A percentile compares a stretch with the other conserved stretches of the same genome.
These are phyloP conservation scores for Sciurus carolinensis DNA, from an alignment of 2,797 vertebrate species.

Conservation along the genomic window DNA sequence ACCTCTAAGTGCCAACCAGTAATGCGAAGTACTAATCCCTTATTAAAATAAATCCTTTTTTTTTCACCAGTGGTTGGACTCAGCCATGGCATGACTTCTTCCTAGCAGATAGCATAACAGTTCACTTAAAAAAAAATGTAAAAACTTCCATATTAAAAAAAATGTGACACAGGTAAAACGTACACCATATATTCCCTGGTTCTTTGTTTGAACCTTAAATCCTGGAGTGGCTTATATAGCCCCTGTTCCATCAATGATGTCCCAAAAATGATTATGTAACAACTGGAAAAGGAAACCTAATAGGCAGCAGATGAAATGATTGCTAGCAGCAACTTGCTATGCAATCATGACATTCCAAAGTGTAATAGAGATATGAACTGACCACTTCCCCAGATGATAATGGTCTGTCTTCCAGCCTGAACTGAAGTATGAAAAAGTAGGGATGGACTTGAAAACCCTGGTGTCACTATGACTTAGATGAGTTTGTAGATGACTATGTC, in stretches of 20 bases:
- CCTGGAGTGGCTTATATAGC: background rate
- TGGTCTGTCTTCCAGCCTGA: background rate
- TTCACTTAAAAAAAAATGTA: background rate
- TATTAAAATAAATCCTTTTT: background rate
- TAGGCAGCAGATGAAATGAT: background rate
- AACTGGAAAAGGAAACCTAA: background rate
- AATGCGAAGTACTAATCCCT: background rate
- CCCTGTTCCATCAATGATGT: background rate
- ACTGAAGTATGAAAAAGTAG: background rate
- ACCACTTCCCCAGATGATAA: background rate
- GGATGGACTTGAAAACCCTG: background rate
- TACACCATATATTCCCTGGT: background rate
- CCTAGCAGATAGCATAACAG: background rate
- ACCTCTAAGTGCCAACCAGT: background rate
- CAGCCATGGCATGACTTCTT: background rate
- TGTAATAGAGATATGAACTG: background rate
- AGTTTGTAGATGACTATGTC: background rate
- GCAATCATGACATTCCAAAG: background rate
- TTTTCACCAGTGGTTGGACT: background rate
- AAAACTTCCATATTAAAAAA: background rate
- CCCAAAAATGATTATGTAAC: background rate
- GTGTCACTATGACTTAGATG: background rate
- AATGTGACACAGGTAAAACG: background rate
- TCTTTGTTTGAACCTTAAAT: background rate
- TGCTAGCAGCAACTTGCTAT: background rate